Conservation (phyloP, 2,888 invertebrate genomes). For the Limnephilus auricula region DNA sequence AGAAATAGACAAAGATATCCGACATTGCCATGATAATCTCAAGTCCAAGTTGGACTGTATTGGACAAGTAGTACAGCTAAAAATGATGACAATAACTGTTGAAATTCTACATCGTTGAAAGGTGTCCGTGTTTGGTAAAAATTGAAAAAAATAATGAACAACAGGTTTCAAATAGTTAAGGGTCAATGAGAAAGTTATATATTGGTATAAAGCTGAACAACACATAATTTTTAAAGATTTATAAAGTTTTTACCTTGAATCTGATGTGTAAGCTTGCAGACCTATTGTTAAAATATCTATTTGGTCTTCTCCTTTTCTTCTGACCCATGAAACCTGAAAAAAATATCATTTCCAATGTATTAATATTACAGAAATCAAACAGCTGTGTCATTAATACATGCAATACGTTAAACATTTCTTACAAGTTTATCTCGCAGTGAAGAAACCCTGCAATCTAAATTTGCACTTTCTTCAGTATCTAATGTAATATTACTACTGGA, state of each 20-base stretch:
- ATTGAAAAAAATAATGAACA: no score
- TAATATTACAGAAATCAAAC: not conserved
- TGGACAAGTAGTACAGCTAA: no score
- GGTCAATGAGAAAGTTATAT: no score
- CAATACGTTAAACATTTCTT: conserved; percentile 62
- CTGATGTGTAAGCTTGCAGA: conserved; percentile 82
- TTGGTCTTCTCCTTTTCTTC: conserved; percentile 80
- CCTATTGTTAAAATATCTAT: conserved; percentile 83
- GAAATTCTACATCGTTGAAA: no score
- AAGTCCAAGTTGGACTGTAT: no score
- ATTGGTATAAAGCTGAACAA: no score
- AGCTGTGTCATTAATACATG: not conserved
- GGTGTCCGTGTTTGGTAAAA: no score
- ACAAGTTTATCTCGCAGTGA: conserved; percentile 78
- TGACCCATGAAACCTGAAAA: conserved; percentile 84
- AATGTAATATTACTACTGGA: conserved; percentile 63
- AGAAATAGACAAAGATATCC: no score
- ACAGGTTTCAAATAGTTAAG: no score
- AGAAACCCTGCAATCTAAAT: conserved; percentile 76
- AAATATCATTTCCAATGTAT: not conserved
- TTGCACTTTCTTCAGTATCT: conserved; percentile 75
- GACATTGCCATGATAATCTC: no score
- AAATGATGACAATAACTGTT: no score
- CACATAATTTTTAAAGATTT: no score
- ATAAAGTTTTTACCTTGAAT: conserved; percentile 74